phyloP scores from a whole-genome alignment of 2,113 vertebrate species.

The Ariopsis seemanni region DNA sequence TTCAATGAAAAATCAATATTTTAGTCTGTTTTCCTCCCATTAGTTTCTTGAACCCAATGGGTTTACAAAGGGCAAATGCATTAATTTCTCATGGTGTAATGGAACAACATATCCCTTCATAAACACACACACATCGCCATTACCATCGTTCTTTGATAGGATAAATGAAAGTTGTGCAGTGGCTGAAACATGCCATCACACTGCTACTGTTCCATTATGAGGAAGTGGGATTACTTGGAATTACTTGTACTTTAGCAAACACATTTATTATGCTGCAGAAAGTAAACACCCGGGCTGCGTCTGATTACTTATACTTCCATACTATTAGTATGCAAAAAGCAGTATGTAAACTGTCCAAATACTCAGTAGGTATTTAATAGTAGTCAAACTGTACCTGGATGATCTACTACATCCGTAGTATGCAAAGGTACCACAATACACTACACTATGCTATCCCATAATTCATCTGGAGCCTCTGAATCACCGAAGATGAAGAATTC shows the following conservation, averaged over 20 bases:
- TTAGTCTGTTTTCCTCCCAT: too few relatives aligned
- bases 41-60: not conserved
- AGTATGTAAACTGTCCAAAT: too few relatives aligned
- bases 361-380: too few relatives aligned
- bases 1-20: not conserved
- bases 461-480: too few relatives aligned
- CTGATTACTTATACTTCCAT: too few relatives aligned
- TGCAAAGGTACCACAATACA: too few relatives aligned
- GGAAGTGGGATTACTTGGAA: not conserved
- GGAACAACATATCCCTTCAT: not conserved
- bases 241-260: not conserved
- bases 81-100: not conserved
- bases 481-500: too few relatives aligned
- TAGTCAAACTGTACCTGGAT: too few relatives aligned
- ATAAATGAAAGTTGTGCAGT: not conserved
- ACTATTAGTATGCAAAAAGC: too few relatives aligned
- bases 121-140: not conserved
- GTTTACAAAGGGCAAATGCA: constrained; percentile 1
- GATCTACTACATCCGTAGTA: too few relatives aligned
- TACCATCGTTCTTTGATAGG: constrained; percentile 1
- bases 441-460: too few relatives aligned
- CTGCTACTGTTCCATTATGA: not conserved
- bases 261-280: not conserved
- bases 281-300: too few relatives aligned
- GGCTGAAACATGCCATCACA: not conserved